Conservation (phyloP, 2,888 invertebrate species). For the Caenorhabditis doughertyi region DNA sequence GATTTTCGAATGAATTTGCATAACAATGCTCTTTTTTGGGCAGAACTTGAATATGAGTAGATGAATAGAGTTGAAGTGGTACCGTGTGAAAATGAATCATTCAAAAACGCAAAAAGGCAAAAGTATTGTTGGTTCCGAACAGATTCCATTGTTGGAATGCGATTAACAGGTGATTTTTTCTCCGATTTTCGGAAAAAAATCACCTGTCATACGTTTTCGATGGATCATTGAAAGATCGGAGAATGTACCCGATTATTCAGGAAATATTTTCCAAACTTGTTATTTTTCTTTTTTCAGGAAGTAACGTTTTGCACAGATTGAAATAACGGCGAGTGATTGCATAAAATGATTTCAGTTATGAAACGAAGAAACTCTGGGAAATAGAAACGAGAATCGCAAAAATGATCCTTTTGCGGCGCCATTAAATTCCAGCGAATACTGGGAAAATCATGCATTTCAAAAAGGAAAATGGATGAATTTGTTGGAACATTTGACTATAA, state of each 20-base stretch:
- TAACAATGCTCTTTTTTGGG: conserved; percentile 39
- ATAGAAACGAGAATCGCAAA: too few species aligned
- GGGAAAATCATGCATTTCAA: too few species aligned
- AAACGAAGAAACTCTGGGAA: too few species aligned
- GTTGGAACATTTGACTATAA: too few species aligned
- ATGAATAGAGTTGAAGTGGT: conserved; percentile 16
- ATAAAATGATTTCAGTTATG: too few species aligned
- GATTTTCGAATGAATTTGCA: conserved; percentile 44
- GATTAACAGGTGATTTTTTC: conserved; percentile 16
- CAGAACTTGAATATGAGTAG: conserved; percentile 14
- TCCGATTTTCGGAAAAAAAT: conserved; percentile 1
- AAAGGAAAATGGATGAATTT: too few species aligned
- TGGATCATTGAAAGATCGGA: conserved; percentile 1
- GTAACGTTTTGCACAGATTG: background rate
- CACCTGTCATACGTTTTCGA: conserved; percentile 16
- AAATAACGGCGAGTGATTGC: too few species aligned
- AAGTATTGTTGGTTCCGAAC: background rate
- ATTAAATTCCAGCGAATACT: too few species aligned
- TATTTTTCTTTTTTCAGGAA: background rate
- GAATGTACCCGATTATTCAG: conserved; percentile 17
- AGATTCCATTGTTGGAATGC: background rate
- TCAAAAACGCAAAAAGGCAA: background rate
- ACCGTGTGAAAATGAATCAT: conserved; percentile 29
- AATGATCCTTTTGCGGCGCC: too few species aligned
- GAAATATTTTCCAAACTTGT: background rate